phyloP scores from a whole-genome alignment of 2,797 vertebrate genomes.

The Acanthurus tractus region DNA sequence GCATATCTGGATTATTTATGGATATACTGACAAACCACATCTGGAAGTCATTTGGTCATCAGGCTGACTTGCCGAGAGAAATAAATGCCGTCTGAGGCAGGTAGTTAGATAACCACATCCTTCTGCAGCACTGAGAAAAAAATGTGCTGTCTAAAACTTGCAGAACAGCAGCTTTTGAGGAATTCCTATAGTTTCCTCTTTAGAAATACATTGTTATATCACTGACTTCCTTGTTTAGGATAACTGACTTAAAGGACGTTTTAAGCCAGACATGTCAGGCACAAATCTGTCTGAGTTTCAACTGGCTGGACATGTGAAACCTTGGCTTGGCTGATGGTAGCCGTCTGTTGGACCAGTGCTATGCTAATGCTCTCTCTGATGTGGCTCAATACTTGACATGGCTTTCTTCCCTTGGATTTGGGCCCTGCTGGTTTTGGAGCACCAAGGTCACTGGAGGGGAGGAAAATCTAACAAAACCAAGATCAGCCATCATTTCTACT shows the following conservation, averaged over 20 bases:
- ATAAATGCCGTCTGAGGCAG: slow-evolving; percentile 44
- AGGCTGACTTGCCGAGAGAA: slow-evolving; percentile 42
- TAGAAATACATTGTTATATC: slow-evolving; percentile 35
- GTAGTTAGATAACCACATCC: slow-evolving; percentile 73
- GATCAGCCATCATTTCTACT: slow-evolving; percentile 8
- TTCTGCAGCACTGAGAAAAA: slow-evolving; percentile 21
- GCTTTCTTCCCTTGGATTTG: slow-evolving; percentile 10
- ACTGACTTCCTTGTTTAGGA: slow-evolving; percentile 56
- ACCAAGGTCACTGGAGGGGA: slow-evolving; percentile 9
- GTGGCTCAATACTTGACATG: slow-evolving; percentile 35
- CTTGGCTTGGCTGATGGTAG: slow-evolving; percentile 38
- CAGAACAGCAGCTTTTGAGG: slow-evolving; percentile 26
- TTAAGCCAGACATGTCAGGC: slow-evolving; percentile 3
- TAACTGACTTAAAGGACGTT: slow-evolving; percentile 33
- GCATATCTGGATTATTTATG: slow-evolving; percentile 46
- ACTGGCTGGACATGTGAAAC: slow-evolving; percentile 54
- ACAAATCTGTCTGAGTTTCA: slow-evolving; percentile 27
- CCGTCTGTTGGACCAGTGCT: slow-evolving; percentile 6
- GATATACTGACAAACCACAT: slow-evolving; percentile 60
- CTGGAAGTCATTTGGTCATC: slow-evolving; percentile 64
- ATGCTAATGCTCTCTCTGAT: slow-evolving; percentile 37
- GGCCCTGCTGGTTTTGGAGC: slow-evolving; percentile 18
- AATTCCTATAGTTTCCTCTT: slow-evolving; percentile 49
- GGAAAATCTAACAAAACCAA: not conserved
- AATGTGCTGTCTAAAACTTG: slow-evolving; percentile 39